phyloP scores from a whole-genome alignment of 2,113 vertebrate species.

The Ranitomeya variabilis region DNA sequence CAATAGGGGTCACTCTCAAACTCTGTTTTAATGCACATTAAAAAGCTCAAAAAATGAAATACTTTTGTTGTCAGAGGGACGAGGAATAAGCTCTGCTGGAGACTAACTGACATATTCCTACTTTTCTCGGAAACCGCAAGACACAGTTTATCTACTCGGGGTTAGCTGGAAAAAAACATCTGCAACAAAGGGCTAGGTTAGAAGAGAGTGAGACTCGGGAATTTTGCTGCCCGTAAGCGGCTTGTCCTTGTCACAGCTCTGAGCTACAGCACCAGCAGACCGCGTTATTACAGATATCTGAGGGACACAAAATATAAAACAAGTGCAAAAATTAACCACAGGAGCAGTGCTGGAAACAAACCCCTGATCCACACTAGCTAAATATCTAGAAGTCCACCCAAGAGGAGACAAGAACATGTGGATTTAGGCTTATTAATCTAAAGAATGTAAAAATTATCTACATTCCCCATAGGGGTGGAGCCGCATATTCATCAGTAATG shows the following conservation, averaged over 20 bases:
- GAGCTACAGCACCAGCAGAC: neutral
- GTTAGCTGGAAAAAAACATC: constrained; percentile 42
- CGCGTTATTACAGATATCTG: neutral
- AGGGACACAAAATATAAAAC: neutral
- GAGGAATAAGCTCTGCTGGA: constrained; percentile 38
- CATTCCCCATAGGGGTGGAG: too few species aligned
- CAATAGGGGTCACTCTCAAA: constrained; percentile 49
- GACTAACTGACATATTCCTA: constrained; percentile 40
- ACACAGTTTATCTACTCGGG: constrained; percentile 50
- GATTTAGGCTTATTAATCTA: neutral
- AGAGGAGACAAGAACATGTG: neutral
- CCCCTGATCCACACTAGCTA: neutral
- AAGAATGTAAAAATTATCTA: too few species aligned
- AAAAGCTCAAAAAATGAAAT: constrained; percentile 32
- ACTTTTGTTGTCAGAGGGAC: constrained; percentile 32
- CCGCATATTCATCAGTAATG: too few species aligned
- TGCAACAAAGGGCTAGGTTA: constrained; percentile 22
- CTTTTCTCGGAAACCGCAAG: constrained; percentile 48
- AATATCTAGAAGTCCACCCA: neutral
- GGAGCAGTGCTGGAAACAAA: neutral
- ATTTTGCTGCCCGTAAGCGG: neutral
- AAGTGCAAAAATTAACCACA: neutral
- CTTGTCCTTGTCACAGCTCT: neutral
- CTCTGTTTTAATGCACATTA: constrained; percentile 32
- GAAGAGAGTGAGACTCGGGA: neutral